Evolutionary conservation across 2,888 invertebrate species (phyloP).

Genomic region (Chironomus riparius): DNA sequence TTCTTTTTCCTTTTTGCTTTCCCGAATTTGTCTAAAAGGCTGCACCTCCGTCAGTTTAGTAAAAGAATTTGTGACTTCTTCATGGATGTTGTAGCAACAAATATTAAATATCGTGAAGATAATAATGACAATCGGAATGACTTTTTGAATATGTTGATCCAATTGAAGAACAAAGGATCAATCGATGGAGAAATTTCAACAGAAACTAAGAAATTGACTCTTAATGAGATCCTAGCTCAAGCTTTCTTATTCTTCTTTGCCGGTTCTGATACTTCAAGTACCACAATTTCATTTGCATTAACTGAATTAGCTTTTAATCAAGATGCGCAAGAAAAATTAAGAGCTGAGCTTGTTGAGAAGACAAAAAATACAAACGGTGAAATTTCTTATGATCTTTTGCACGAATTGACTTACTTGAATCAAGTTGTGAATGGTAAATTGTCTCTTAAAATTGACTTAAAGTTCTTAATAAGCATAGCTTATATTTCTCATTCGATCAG

Average conservation of each 20-base stretch:
- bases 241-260: conserved; percentile 34
- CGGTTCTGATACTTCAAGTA: conserved; percentile 53
- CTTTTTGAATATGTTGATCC: conserved; percentile 25
- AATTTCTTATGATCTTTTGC: background rate
- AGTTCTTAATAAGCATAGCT: background rate
- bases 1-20: conserved; percentile 5
- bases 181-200: conserved; percentile 2
- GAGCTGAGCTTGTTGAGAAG: background rate
- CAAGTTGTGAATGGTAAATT: conserved; percentile 8
- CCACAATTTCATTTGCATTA: conserved; percentile 44
- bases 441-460: background rate
- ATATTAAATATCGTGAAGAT: conserved; percentile 17
- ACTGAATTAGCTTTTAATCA: conserved; percentile 1
- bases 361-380: background rate
- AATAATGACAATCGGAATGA: conserved; percentile 17
- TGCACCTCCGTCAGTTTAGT: background rate
- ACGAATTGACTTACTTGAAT: conserved; percentile 19
- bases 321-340: conserved; percentile 16
- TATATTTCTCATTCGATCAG: background rate
- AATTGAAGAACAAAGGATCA: conserved; percentile 21
- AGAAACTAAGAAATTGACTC: background rate
- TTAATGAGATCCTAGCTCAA: conserved; percentile 20
- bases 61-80: conserved; percentile 11
- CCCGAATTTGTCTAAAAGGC: background rate
- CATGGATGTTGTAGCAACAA: background rate